Conservation (phyloP, 2,888 invertebrate genomes). For the Trileptium ribeirensis region DNA sequence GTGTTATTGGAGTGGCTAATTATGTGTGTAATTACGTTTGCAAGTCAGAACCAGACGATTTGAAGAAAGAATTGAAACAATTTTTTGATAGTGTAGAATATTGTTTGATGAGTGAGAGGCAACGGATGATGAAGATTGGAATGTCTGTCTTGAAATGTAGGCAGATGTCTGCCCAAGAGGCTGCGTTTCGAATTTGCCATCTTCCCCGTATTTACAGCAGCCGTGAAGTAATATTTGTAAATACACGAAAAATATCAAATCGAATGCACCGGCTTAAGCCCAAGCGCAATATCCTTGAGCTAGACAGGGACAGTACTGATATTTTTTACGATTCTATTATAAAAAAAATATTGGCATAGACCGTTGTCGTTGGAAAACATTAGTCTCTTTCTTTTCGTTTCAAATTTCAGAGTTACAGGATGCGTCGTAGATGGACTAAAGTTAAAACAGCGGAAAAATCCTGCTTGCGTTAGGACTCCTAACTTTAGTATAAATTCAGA, state of each 20-base stretch:
- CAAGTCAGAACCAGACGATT: neutral
- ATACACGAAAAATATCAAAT: neutral
- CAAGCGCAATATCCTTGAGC: neutral
- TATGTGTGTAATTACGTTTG: conserved; percentile 3
- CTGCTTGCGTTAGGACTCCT: neutral
- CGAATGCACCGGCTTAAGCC: neutral
- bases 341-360: neutral
- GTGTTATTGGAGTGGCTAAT: neutral
- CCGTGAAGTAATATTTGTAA: neutral
- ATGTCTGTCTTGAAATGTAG: neutral
- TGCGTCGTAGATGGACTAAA: too few species aligned
- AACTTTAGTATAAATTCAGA: neutral
- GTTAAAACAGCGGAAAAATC: neutral
- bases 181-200: conserved; percentile 1
- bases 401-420: too few species aligned
- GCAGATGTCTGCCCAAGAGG: neutral
- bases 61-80: neutral
- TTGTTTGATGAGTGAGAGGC: too few species aligned
- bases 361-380: neutral
- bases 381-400: neutral
- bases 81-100: neutral
- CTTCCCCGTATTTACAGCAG: neutral
- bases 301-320: neutral
- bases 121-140: neutral
- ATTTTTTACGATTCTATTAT: neutral